A percentile compares a stretch with the other conserved stretches of the same genome.
Evolutionary conservation across 2,113 vertebrate species (phyloP).

Genomic region (Phrynosoma platyrhinos): DNA sequence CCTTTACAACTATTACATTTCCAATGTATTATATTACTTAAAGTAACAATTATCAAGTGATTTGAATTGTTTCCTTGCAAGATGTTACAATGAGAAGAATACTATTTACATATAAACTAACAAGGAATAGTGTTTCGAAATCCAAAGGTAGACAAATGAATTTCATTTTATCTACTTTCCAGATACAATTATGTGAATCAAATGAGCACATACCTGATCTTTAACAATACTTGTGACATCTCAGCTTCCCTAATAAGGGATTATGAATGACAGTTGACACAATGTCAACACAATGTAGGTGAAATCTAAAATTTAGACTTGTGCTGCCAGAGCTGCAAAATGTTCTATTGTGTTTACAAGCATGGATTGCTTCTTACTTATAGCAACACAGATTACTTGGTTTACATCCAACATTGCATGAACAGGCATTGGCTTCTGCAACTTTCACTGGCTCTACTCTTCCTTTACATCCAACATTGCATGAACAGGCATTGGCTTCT

Average conservation of each 20-base stretch:
- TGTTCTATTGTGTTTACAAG: not conserved
- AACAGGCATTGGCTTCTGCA: not conserved
- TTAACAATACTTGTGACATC: not conserved
- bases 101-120: slow-evolving; percentile 57
- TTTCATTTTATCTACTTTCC: slow-evolving; percentile 40
- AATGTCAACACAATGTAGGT: not conserved
- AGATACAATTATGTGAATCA: slow-evolving; percentile 37
- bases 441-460: not conserved
- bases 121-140: slow-evolving; percentile 25
- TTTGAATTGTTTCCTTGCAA: slow-evolving; percentile 59
- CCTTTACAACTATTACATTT: slow-evolving; percentile 61
- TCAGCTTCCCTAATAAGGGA: slow-evolving; percentile 9
- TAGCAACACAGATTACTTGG: not conserved
- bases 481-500: not conserved
- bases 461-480: not conserved
- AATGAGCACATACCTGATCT: slow-evolving; percentile 32
- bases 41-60: slow-evolving; percentile 65
- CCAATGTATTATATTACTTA: slow-evolving; percentile 62
- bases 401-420: not conserved
- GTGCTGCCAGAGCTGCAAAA: not conserved
- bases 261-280: not conserved
- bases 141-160: slow-evolving; percentile 42
- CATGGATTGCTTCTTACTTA: not conserved
- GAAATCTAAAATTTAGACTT: not conserved
- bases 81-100: slow-evolving; percentile 49